A percentile compares a stretch with the other conserved stretches of the same genome.
Evolutionary conservation across 2,888 invertebrate genomes (phyloP).

Genomic region (Scaptomyza caliginosa): DNA sequence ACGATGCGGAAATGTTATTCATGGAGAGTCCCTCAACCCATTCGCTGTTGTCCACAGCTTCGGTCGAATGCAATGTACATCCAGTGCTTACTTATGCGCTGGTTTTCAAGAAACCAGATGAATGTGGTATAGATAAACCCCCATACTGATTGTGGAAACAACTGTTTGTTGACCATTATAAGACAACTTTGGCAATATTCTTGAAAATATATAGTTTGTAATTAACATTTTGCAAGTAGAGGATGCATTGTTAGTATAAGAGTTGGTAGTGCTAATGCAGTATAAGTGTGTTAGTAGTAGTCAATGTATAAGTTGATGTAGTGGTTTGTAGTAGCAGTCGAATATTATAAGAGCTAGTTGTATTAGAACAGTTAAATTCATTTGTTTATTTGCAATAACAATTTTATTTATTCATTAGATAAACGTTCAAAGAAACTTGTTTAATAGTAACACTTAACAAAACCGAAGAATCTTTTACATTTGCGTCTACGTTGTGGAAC

Average conservation of each 20-base stretch:
- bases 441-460: slow-evolving; percentile 10
- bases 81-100: slow-evolving; percentile 68
- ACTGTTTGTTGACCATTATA: background rate
- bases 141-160: slow-evolving; percentile 31
- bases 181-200: too few species aligned
- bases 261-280: background rate
- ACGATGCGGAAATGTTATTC: slow-evolving; percentile 67
- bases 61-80: slow-evolving; percentile 50
- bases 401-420: background rate
- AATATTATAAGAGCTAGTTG: background rate
- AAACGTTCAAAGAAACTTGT: background rate
- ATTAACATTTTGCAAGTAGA: too few species aligned
- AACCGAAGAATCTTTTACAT: slow-evolving; percentile 22
- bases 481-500: background rate
- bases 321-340: background rate
- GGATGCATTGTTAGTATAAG: too few species aligned
- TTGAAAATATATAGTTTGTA: too few species aligned
- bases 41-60: slow-evolving; percentile 62
- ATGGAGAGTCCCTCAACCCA: slow-evolving; percentile 64
- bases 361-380: too few species aligned
- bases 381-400: background rate
- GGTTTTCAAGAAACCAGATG: slow-evolving; percentile 64
- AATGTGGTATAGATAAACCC: slow-evolving; percentile 66
- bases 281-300: background rate
- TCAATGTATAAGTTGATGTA: too few species aligned